phyloP scores from a whole-genome alignment of 2,113 vertebrate genomes.

The Nerophis lumbriciformis region DNA sequence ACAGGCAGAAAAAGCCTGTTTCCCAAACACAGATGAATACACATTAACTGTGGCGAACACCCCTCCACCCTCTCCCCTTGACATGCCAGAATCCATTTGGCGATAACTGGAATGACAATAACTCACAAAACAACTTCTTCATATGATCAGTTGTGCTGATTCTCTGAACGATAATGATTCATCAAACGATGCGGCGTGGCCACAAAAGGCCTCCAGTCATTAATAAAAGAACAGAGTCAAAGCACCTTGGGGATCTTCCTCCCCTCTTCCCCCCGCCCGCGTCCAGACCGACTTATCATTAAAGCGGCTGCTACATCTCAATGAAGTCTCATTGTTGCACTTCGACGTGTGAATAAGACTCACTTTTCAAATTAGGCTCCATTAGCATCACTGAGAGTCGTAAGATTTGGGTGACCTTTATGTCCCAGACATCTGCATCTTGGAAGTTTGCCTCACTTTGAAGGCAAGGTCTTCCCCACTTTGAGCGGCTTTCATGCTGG shows the following conservation, averaged over 20 bases:
- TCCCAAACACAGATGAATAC: conserved; percentile 38
- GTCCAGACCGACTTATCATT: conserved; percentile 66
- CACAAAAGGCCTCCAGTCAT: conserved; percentile 68
- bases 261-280: conserved; percentile 3
- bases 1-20: conserved; percentile 31
- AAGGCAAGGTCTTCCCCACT: conserved; percentile 30
- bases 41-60: conserved; percentile 33
- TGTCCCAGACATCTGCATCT: conserved; percentile 30
- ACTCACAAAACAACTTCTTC: conserved; percentile 67
- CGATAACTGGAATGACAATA: conserved; percentile 61
- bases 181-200: conserved; percentile 59
- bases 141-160: conserved; percentile 63
- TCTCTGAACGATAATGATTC: conserved; percentile 66
- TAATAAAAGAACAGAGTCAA: conserved; percentile 75
- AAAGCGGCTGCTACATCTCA: conserved; percentile 60
- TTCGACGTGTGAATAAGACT: conserved; percentile 64
- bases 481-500: conserved; percentile 10
- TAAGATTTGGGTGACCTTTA: conserved; percentile 48
- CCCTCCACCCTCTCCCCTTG: conserved; percentile 8
- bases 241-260: conserved; percentile 59
- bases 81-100: conserved; percentile 54
- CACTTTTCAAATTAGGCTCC: conserved; percentile 60
- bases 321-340: conserved; percentile 59
- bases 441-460: conserved; percentile 35
- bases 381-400: conserved; percentile 67